A percentile compares a stretch with the other conserved stretches of the same genome.
These are phyloP conservation scores for Hetaerina titia DNA, from an alignment of 2,888 invertebrate species.

Conservation along the genomic window DNA sequence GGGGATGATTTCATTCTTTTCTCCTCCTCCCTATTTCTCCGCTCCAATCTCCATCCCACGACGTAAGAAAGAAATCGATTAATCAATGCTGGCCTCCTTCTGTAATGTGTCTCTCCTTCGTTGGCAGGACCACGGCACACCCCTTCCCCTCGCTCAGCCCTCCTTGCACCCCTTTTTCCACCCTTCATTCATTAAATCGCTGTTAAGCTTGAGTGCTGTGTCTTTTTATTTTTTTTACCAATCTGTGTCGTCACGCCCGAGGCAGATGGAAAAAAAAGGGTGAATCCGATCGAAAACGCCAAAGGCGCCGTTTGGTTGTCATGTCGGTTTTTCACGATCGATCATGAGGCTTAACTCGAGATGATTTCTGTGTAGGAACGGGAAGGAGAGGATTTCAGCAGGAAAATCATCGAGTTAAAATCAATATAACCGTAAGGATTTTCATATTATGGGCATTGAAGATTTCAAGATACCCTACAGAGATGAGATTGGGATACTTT, in stretches of 20 bases:
- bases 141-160: background rate
- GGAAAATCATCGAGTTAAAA: background rate
- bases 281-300: background rate
- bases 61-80: slow-evolving; percentile 50
- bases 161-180: background rate
- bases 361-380: background rate
- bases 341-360: background rate
- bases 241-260: background rate
- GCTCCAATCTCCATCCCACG: background rate
- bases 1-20: slow-evolving; percentile 34
- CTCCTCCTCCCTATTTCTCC: background rate
- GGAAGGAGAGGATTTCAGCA: background rate
- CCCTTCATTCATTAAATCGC: slow-evolving; percentile 47
- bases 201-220: background rate
- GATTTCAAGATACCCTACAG: too few relatives aligned
- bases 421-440: too few relatives aligned
- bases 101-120: background rate
- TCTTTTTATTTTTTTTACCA: slow-evolving; percentile 27
- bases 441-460: too few relatives aligned
- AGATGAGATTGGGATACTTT: too few relatives aligned
- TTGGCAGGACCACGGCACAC: background rate
- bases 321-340: background rate
- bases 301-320: background rate
- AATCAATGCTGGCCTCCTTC: slow-evolving; percentile 48
- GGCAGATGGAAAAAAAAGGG: slow-evolving; percentile 1